Conservation (phyloP, 2,113 vertebrate species). For the Pipa parva region DNA sequence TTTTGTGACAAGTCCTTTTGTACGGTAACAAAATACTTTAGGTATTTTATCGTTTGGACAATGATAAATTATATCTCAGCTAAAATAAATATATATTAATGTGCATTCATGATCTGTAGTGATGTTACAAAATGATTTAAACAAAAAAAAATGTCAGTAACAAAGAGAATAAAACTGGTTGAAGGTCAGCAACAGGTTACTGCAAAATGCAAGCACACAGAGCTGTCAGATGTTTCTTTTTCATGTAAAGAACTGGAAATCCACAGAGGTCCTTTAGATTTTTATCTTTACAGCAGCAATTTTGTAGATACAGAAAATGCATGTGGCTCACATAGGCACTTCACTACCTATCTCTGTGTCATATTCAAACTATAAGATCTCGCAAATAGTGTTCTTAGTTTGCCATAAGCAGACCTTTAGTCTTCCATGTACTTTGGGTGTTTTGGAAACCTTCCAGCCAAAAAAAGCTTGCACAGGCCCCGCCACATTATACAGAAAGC, state of each 20-base stretch:
- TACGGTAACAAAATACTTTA: slow-evolving; percentile 77
- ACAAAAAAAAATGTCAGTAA: slow-evolving; percentile 20
- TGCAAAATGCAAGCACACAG: background rate
- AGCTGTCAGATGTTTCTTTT: background rate
- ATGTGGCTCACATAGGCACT: too few species aligned
- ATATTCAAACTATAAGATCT: background rate
- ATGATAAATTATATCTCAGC: slow-evolving; percentile 80
- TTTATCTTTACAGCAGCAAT: background rate
- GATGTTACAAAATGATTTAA: slow-evolving; percentile 61
- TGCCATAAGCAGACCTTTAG: too few species aligned
- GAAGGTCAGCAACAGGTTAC: background rate
- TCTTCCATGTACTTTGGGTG: too few species aligned
- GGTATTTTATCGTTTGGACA: slow-evolving; percentile 74
- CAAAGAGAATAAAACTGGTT: background rate
- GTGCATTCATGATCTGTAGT: slow-evolving; percentile 77
- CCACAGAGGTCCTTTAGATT: background rate
- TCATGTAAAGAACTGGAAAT: background rate
- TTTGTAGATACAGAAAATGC: slow-evolving; percentile 52
- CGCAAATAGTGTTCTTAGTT: too few species aligned
- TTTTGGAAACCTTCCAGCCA: too few species aligned
- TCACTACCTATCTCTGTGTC: too few species aligned
- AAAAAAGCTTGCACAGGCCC: too few species aligned
- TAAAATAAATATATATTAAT: slow-evolving; percentile 78
- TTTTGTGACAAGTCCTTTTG: slow-evolving; percentile 63
- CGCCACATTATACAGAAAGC: too few species aligned